phyloP scores from a whole-genome alignment of 2,113 vertebrate genomes.

The Chaetodon auriga region DNA sequence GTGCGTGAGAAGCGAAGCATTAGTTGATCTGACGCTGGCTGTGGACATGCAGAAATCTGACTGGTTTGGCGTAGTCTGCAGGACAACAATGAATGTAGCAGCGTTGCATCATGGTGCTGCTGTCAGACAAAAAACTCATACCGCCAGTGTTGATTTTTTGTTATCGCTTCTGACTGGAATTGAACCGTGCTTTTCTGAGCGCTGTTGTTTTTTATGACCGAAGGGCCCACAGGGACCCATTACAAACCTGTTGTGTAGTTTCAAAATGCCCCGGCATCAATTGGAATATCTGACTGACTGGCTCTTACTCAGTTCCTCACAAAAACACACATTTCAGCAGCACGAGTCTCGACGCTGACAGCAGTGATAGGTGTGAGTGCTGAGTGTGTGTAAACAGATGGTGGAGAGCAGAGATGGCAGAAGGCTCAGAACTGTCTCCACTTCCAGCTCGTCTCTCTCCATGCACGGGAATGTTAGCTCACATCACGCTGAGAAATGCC shows the following conservation, averaged over 20 bases:
- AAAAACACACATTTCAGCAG: conserved; percentile 43
- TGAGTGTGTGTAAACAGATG: conserved; percentile 57
- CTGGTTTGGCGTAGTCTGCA: conserved; percentile 42
- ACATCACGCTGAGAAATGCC: conserved; percentile 67
- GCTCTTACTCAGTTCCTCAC: conserved; percentile 43
- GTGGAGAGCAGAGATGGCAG: conserved; percentile 56
- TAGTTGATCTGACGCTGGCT: conserved; percentile 35
- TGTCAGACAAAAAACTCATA: conserved; percentile 49
- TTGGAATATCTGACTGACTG: conserved; percentile 57
- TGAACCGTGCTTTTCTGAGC: conserved; percentile 43
- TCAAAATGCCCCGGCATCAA: conserved; percentile 61
- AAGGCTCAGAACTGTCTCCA: conserved; percentile 59
- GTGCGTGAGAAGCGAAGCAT: conserved; percentile 40
- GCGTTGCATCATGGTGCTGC: conserved; percentile 50
- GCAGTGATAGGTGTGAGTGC: conserved; percentile 43
- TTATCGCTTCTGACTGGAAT: conserved; percentile 49
- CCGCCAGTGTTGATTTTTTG: conserved; percentile 35
- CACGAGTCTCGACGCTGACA: conserved; percentile 50
- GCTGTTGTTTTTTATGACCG: conserved; percentile 37
- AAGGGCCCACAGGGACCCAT: conserved; percentile 55
- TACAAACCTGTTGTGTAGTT: conserved; percentile 55
- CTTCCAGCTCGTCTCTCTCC: conserved; percentile 56
- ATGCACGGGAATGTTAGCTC: conserved; percentile 55
- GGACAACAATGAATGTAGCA: conserved; percentile 28
- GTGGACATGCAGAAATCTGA: conserved; percentile 38